Evolutionary conservation across 2,113 vertebrate species (phyloP).

Genomic region (Thryonomys swinderianus): DNA sequence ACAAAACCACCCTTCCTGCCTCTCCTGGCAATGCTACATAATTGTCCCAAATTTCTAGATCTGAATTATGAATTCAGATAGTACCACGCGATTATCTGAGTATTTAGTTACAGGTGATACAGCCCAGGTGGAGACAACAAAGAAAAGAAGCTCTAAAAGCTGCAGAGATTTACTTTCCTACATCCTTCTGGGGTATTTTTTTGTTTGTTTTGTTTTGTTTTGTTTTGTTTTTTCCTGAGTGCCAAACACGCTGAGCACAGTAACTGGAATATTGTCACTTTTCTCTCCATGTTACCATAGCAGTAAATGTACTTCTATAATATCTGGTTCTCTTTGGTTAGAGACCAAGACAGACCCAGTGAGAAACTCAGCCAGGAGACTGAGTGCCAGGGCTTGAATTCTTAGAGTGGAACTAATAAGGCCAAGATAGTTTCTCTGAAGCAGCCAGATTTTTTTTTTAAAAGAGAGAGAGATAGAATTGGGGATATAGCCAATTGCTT

Average conservation of each 20-base stretch:
- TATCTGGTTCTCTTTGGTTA: neutral
- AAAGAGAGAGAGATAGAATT: neutral
- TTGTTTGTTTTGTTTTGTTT: too few relatives aligned
- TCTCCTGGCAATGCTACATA: neutral
- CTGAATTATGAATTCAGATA: neutral
- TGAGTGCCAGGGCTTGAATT: neutral
- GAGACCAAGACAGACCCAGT: neutral
- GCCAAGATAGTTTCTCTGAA: constrained; percentile 30
- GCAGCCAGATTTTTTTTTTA: too few relatives aligned
- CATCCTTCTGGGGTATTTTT: neutral
- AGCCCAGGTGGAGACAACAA: neutral
- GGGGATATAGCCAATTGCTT: neutral
- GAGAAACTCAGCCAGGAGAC: constrained; percentile 29
- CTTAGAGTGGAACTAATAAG: constrained; percentile 19
- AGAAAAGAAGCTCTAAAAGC: neutral
- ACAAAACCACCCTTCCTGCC: neutral
- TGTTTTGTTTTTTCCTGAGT: constrained; percentile 21
- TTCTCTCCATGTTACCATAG: neutral
- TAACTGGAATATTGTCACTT: neutral
- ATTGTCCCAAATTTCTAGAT: constrained; percentile 18
- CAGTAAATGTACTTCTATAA: neutral
- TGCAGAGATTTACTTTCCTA: neutral
- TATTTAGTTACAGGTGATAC: neutral
- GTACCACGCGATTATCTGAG: neutral
- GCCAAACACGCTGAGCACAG: neutral